Percentiles rank a stretch among this genome's conserved stretches.
These are phyloP conservation scores for Strigamia transsilvanica DNA, from an alignment of 2,888 invertebrate species.

Conservation along the genomic window DNA sequence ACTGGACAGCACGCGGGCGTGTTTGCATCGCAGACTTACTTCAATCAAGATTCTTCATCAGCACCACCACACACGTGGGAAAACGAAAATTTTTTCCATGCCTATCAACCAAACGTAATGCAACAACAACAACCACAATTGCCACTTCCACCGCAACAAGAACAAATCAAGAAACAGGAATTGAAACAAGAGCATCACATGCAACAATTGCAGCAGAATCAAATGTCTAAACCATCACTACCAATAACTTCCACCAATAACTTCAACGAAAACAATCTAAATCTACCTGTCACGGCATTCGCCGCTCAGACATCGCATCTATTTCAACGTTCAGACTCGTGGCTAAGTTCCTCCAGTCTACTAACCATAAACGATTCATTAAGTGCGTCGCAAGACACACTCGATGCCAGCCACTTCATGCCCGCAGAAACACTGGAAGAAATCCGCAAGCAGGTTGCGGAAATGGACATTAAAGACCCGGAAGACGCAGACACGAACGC, in stretches of 20 bases:
- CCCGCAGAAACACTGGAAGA: conserved; percentile 39
- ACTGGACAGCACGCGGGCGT: neutral
- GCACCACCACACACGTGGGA: neutral
- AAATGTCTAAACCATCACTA: neutral
- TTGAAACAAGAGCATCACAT: too few relatives aligned
- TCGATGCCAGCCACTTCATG: conserved; percentile 47
- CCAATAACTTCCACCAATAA: neutral
- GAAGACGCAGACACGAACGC: neutral
- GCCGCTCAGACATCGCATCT: conserved; percentile 16
- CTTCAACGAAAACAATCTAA: neutral
- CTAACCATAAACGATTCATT: conserved; percentile 37
- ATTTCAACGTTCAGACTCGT: conserved; percentile 50
- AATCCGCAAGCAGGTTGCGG: conserved; percentile 13
- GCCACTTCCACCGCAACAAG: neutral
- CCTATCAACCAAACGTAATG: neutral
- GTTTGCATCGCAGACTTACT: neutral
- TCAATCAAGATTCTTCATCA: neutral
- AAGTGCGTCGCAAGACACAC: conserved; percentile 44
- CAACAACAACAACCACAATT: neutral
- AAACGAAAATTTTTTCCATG: neutral
- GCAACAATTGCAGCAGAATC: neutral
- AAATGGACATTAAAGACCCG: neutral
- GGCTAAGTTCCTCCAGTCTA: conserved; percentile 37
- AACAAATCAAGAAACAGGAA: too few relatives aligned
- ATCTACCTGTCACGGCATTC: neutral